phyloP scores from a whole-genome alignment of 2,113 vertebrate species.

The Pollachius pollachius region DNA sequence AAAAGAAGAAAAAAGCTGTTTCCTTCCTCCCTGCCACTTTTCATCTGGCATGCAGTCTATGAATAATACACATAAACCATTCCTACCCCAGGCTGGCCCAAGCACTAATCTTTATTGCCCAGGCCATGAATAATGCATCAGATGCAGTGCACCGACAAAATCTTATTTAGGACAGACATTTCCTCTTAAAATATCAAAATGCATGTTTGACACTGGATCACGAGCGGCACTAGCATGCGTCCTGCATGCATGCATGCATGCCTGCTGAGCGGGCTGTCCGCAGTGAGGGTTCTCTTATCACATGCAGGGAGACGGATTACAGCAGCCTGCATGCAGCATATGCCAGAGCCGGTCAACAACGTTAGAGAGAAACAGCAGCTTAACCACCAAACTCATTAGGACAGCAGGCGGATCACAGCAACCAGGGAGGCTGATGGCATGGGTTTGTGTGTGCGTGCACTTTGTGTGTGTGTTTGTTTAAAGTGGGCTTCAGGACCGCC shows the following conservation, averaged over 20 bases:
- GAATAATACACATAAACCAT: conserved; percentile 31
- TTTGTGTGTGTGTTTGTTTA: background rate
- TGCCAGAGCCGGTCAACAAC: conserved; percentile 59
- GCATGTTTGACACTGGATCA: conserved; percentile 18
- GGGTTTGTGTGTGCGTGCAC: conserved; percentile 19
- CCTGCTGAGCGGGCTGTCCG: background rate
- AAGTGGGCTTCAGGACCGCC: background rate
- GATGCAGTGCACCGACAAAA: conserved; percentile 32
- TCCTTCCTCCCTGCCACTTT: conserved; percentile 26
- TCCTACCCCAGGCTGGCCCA: conserved; percentile 36
- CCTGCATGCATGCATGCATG: conserved; percentile 7
- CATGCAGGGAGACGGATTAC: conserved; percentile 48
- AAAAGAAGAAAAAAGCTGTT: conserved; percentile 1
- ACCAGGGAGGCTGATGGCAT: conserved; percentile 32
- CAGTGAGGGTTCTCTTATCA: conserved; percentile 15
- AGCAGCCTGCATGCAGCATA: conserved; percentile 43
- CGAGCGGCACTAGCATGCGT: conserved; percentile 17
- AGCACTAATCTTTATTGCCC: conserved; percentile 45
- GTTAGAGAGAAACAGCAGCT: conserved; percentile 63
- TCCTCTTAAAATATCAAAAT: conserved; percentile 23
- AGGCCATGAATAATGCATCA: conserved; percentile 32
- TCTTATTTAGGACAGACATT: conserved; percentile 31
- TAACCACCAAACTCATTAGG: conserved; percentile 67
- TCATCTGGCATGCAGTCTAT: conserved; percentile 34
- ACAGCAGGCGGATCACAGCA: conserved; percentile 49